Evolutionary conservation across 2,888 invertebrate species (phyloP), one percentile per base, ranked within the genome.

Genomic region (Sesia apiformis): DNA sequence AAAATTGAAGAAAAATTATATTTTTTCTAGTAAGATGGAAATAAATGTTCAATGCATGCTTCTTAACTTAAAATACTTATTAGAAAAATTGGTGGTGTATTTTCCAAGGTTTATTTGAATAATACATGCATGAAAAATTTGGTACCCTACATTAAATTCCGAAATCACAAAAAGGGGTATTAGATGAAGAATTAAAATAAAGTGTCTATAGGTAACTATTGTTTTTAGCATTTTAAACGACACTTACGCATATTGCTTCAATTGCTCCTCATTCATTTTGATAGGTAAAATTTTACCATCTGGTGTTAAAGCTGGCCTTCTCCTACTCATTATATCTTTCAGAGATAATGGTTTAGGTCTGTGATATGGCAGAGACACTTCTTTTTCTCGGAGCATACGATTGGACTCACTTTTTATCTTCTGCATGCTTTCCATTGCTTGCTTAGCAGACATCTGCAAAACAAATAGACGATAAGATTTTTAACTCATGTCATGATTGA

Each of bases 331-430:
- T 67, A 97, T 97, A 68, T 97, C 97, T 72, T 94, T 92, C 0
- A 97, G 81, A 0, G 94, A 93, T 55, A 94, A 90, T 46, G 94
- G 93, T 69, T 94, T 95, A 2, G 97, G 96, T 69, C 93, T 92
- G 74, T 97, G 97, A 76, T 97, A 97, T 0, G 97, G 97, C 43
- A 98, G 82, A 49, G 93, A 92, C 5, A 97, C 90, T 57, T 92
- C 85, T 23, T 93, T 92, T 74, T 97, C 95, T 62, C 97, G 90
- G 5, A 95, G 74, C 84, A 96, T 90, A 55, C 96, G 90, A 76
- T 97, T 96, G 0, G 95, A 94, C 79, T 96, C 96, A 76, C 96
- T 95, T 70, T 93, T 93, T 59, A 97, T 95, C 66, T 94, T 92
- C 64, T 92, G 92, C 88, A 93, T 93, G 57, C 93, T 93, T 65